Evolutionary conservation across 2,113 vertebrate species (phyloP), one percentile per base, ranked within the genome.

Genomic region (Calypte anna): DNA sequence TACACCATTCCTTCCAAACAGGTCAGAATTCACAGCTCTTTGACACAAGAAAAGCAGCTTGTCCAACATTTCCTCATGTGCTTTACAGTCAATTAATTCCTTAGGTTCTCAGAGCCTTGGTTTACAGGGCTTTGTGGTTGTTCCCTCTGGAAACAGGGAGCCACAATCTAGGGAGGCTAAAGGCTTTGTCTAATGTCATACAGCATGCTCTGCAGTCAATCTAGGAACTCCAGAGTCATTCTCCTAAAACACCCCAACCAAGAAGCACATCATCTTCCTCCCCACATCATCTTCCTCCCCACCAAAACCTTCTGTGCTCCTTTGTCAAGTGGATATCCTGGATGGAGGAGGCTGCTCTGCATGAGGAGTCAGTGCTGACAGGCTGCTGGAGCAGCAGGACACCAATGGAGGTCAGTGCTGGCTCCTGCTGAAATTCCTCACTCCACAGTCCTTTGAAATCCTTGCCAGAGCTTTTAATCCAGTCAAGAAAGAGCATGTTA

Each of bases 401-500:
- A 0, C 68, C 33, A 24, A 31, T 62, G 51, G 46, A 85, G 66
- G 13, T 3, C 20, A 44, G 57, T 73, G 62, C 66, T 0, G 1
- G 61, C 30, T 86, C 59, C 88, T 78, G 85, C 51, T 86, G 48
- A 53, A 83, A 67, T 59, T 36, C 85, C 48, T 46, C 83, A 28
- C 68, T 54, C 31, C 79, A 82, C 3, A 2, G 19, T 57, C 73
- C 92, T 94, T 92, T 96, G 94, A 95, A 94, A 93, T 31, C 80
- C 64, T 48, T 67, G 86, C 94, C 92, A 96, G 92, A 83, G 62
- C 33, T 80, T 78, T 55, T 53, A 80, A 83, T 31, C 51, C 64
- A 72, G 86, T 86, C 91, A 95, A 92, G 95, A 96, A 92, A 93
- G 38, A 75, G 91, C 86, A 86, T 10, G 68, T 81, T 72, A 55